Evolutionary conservation across 2,888 invertebrate species (phyloP).

Genomic region (Stratiomys singularior): DNA sequence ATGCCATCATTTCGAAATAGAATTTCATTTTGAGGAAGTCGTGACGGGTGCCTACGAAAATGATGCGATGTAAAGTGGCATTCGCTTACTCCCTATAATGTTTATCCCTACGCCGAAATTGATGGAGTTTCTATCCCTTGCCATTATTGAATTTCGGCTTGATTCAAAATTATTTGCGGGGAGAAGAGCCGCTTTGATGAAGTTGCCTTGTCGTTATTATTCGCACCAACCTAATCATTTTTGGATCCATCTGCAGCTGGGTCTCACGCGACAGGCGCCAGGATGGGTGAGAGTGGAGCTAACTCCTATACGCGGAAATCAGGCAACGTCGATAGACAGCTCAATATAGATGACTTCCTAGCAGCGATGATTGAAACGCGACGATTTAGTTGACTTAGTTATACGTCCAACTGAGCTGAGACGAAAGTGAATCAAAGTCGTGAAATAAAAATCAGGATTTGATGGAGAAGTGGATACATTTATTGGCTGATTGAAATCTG

Average conservation of each 20-base stretch:
- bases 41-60: background rate
- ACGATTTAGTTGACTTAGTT: constrained; percentile 16
- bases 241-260: background rate
- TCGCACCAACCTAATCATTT: constrained; percentile 19
- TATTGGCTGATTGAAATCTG: background rate
- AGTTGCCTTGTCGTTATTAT: background rate
- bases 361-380: constrained; percentile 7
- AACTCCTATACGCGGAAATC: background rate
- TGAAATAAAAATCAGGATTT: background rate
- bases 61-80: background rate
- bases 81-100: background rate
- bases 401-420: background rate
- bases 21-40: background rate
- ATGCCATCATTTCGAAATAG: constrained; percentile 9
- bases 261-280: background rate
- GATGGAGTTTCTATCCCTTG: background rate
- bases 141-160: constrained; percentile 12
- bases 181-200: background rate
- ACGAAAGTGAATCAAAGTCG: background rate
- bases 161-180: background rate
- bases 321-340: background rate
- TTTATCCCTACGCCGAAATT: background rate
- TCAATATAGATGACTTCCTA: background rate
- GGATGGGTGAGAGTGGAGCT: background rate
- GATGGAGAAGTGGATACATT: background rate